Evolutionary conservation across 2,797 vertebrate genomes (phyloP).

Genomic region (Nannoperca australis): DNA sequence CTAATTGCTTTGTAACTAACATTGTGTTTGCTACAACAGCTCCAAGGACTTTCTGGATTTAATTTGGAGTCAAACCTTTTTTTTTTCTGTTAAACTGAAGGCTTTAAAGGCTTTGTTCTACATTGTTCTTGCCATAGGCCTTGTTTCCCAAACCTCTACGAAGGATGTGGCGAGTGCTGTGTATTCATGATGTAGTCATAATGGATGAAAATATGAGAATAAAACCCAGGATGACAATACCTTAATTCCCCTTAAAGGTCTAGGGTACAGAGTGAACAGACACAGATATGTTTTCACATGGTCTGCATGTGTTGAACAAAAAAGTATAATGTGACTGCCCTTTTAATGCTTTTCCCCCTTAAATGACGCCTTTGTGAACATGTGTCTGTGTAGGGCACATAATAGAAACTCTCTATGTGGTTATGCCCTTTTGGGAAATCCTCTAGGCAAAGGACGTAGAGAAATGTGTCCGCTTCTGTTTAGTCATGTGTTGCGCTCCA

Average conservation of each 20-base stretch:
- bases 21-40: neutral
- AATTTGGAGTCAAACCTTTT: neutral
- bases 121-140: neutral
- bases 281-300: neutral
- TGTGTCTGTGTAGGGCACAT: constrained; percentile 6
- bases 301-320: constrained; percentile 8
- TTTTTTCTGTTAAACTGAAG: neutral
- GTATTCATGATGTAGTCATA: constrained; percentile 1
- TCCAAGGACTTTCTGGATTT: neutral
- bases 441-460: constrained; percentile 16
- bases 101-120: neutral
- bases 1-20: neutral
- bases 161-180: neutral
- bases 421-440: constrained; percentile 60
- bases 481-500: constrained; percentile 47
- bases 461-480: constrained; percentile 39
- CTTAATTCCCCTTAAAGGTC: neutral
- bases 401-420: constrained; percentile 33
- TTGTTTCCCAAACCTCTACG: neutral
- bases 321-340: constrained; percentile 21
- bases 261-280: neutral
- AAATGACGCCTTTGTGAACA: constrained; percentile 44
- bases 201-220: constrained; percentile 1
- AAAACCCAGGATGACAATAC: neutral
- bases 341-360: constrained; percentile 18